A percentile compares a stretch with the other conserved stretches of the same genome.
phyloP scores from a whole-genome alignment of 1,140 invertebrate genomes.

The Apis laboriosa region DNA sequence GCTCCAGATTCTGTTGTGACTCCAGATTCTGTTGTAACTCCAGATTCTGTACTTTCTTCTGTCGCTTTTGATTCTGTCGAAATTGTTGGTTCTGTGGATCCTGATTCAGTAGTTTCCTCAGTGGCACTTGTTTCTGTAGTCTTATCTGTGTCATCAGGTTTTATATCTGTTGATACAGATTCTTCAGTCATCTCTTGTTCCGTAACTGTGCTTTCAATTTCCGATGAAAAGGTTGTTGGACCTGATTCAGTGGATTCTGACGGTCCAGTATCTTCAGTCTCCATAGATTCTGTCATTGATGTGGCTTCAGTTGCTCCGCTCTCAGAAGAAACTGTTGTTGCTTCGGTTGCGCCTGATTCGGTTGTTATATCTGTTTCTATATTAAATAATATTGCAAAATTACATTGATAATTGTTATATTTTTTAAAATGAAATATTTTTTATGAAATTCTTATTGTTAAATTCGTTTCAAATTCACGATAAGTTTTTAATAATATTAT shows the following conservation, averaged over 20 bases:
- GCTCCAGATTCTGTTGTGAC: neutral
- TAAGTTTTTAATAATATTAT: no score
- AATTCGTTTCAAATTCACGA: neutral
- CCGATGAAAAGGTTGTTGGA: constrained; percentile 41
- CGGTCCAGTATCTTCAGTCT: constrained; percentile 42
- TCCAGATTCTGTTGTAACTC: neutral
- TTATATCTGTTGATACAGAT: neutral
- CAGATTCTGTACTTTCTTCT: neutral
- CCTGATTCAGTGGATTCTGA: constrained; percentile 56
- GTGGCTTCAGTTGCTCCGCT: constrained; percentile 31
- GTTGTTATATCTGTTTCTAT: constrained; percentile 13
- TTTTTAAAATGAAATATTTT: no score
- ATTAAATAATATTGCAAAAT: neutral
- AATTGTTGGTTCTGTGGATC: neutral
- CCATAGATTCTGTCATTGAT: constrained; percentile 64
- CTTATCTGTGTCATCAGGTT: neutral
- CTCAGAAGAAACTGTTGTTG: constrained; percentile 2
- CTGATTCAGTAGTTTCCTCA: neutral
- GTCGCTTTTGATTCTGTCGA: neutral
- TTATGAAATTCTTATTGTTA: no score
- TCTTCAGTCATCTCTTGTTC: constrained; percentile 31
- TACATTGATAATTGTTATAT: no score
- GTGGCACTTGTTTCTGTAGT: constrained; percentile 42
- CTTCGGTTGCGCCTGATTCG: constrained; percentile 27
- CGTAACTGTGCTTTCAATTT: constrained; percentile 64